Base-by-base conservation (phyloP, 2,888 invertebrate genomes). In the Caenorhabditis angaria region DNA sequence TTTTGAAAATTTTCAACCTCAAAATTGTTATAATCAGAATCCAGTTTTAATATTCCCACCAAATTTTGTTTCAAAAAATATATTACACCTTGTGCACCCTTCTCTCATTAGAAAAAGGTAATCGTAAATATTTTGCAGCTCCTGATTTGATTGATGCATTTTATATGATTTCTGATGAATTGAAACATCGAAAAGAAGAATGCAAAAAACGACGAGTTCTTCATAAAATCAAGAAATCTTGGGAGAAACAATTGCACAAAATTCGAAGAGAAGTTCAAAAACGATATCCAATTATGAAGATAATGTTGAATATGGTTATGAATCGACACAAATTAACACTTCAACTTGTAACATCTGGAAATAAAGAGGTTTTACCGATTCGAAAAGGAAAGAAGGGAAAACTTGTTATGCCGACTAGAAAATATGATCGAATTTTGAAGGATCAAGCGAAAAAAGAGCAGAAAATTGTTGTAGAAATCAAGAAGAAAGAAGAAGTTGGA, bases 401-500 rank as follows among this genome's bases (percentile, higher is more conserved):
- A 18, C 10, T 24, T 22, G 6, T 24, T 50, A 22, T 24, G 50
- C 6, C 50, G 22, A n/a, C 24, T 3, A 50, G 22, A 50, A 50
- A 24, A 8, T 20, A 50, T 24, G 50, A 50, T 50, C 6, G 22
- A n/a, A 24, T 50, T 22, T 22, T 24, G 50, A 8, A 50, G 18
- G 54, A 27, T 25, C 25, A 27, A 27, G 24, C 18, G 54, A 24
- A 54, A 18, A 18, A 27, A 54, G 12, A 14, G 27, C 12, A 27
- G 22, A 25, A 54, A 27, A n/a, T 5, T 5, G 6, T 10, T 35
- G 6, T 14, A 35, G 35, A 35, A 35, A 35, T 10, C 14, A 14
- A 35, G 35, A 14, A 35, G 8, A 35, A 61, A 61, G 14, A 29
- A 32, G 12, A 61, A 67, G 29, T n/a, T 67, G 56, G 61, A 61